phyloP scores from a whole-genome alignment of 2,113 vertebrate genomes.

The Rhagologus leucostigma region DNA sequence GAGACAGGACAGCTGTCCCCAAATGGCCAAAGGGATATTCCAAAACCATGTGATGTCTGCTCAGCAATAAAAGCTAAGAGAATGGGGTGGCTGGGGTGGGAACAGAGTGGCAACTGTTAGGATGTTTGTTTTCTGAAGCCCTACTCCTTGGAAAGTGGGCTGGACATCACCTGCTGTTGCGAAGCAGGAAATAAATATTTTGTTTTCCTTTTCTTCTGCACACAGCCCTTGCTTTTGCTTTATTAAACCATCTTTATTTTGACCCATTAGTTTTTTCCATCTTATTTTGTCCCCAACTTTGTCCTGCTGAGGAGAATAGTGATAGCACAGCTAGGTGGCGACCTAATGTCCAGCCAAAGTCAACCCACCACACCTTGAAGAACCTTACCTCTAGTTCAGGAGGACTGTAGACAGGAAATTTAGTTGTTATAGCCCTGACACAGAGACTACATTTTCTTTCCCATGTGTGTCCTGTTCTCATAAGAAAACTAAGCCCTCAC shows the following conservation, averaged over 20 bases:
- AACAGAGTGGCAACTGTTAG: fast-evolving
- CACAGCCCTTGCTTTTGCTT: background rate
- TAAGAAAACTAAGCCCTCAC: background rate
- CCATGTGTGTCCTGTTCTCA: background rate
- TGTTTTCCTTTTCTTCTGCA: background rate
- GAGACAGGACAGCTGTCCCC: background rate
- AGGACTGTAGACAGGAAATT: background rate
- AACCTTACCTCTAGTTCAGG: background rate
- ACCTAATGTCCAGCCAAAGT: background rate
- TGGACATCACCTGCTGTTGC: background rate
- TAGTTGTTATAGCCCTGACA: background rate
- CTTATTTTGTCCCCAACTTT: background rate
- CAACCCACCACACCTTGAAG: background rate
- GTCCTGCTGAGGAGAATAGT: background rate
- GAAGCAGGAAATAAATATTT: background rate
- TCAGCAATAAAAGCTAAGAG: background rate
- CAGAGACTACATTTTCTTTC: background rate
- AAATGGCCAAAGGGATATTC: background rate
- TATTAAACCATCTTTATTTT: background rate
- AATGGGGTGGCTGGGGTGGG: background rate
- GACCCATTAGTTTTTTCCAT: background rate
- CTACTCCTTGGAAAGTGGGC: background rate
- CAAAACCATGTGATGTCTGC: background rate
- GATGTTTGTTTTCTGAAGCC: background rate
- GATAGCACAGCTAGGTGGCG: background rate